These are phyloP conservation scores for Anser brachyrhynchus DNA, from an alignment of 2,113 vertebrate genomes.

Conservation along the genomic window DNA sequence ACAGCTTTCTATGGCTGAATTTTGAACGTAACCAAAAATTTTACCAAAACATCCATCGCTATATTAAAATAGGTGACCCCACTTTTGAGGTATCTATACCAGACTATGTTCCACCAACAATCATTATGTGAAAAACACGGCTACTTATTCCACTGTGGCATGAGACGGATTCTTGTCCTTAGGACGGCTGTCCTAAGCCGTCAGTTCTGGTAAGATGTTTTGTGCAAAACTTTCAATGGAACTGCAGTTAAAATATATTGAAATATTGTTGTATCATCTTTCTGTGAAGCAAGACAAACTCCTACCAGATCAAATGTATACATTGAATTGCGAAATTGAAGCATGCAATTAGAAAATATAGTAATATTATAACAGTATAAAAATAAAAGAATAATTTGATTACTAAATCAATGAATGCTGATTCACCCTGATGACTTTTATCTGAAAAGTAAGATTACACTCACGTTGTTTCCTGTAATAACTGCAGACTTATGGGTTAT, in stretches of 20 bases:
- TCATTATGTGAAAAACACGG: neutral
- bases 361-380: neutral
- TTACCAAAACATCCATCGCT: neutral
- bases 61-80: neutral
- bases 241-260: neutral
- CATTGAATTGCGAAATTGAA: neutral
- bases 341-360: neutral
- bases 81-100: neutral
- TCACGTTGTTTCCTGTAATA: neutral
- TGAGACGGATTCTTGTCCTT: neutral
- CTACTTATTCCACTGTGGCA: neutral
- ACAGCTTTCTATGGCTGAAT: neutral
- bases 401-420: neutral
- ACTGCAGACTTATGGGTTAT: neutral
- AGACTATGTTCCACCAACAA: neutral
- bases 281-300: neutral
- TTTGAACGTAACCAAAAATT: neutral
- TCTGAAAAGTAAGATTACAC: neutral
- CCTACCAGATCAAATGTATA: neutral
- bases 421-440: neutral
- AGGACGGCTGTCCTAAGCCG: neutral
- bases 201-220: neutral
- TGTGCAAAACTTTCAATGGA: neutral
- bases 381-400: neutral
- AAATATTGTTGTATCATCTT: neutral